Conservation (phyloP, 2,888 invertebrate species). For the Drosophila mimica region DNA sequence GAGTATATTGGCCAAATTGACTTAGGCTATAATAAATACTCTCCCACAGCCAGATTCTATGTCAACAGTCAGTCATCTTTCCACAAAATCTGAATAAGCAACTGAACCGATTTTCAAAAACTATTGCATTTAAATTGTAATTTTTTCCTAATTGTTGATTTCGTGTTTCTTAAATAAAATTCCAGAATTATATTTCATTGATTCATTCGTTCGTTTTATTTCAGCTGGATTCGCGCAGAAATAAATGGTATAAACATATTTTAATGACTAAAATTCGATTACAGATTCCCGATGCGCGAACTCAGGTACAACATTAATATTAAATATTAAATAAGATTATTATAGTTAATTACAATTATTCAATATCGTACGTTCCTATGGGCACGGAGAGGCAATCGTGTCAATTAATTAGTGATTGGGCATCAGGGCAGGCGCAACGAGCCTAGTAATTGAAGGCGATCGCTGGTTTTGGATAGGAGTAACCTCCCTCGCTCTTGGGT, state of each 20-base stretch:
- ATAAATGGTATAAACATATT: constrained; percentile 71
- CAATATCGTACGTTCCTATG: constrained; percentile 79
- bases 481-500: constrained; percentile 67
- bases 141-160: not conserved
- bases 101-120: not conserved
- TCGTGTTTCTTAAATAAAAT: not conserved
- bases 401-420: constrained; percentile 60
- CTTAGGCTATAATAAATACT: not conserved
- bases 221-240: constrained; percentile 58
- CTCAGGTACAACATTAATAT: constrained; percentile 70
- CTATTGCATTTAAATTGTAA: not conserved
- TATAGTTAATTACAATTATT: constrained; percentile 76
- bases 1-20: not conserved
- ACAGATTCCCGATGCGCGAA: constrained; percentile 50
- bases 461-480: constrained; percentile 76
- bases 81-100: not conserved
- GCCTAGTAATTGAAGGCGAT: constrained; percentile 70
- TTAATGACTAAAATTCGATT: constrained; percentile 82
- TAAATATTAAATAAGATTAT: constrained; percentile 79
- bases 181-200: not conserved
- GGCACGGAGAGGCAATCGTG: constrained; percentile 78
- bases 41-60: too few species aligned
- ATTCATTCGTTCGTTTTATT: constrained; percentile 66
- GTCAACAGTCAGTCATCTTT: not conserved
- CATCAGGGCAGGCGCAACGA: constrained; percentile 15